Percentiles rank a stretch among this genome's conserved stretches.
phyloP scores from a whole-genome alignment of 1,140 invertebrate species.

The Lepidurus apus region DNA sequence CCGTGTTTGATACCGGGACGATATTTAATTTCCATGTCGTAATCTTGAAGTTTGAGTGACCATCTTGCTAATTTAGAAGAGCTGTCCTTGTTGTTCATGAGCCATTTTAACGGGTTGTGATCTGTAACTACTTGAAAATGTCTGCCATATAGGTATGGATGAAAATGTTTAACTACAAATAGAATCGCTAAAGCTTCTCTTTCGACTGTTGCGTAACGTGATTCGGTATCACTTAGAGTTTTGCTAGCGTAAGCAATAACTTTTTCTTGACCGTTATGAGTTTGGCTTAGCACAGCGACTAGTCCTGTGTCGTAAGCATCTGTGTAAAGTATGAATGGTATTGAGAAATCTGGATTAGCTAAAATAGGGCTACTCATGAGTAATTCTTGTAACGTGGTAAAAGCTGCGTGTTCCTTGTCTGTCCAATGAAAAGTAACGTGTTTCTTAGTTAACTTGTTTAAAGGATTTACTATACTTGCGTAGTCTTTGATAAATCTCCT shows the following conservation, averaged over 20 bases:
- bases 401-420: background rate
- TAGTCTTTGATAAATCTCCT: constrained; percentile 42
- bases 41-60: background rate
- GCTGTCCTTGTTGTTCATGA: background rate
- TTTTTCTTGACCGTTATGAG: background rate
- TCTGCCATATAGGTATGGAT: background rate
- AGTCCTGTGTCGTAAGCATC: constrained; percentile 43
- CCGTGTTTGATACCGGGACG: background rate
- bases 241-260: constrained; percentile 37
- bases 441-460: constrained; percentile 27
- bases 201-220: constrained; percentile 39
- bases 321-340: constrained; percentile 38
- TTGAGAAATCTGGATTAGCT: constrained; percentile 23
- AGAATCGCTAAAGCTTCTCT: too few relatives aligned
- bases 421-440: background rate
- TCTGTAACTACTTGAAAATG: background rate
- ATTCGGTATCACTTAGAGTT: constrained; percentile 41
- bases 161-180: background rate
- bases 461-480: constrained; percentile 35
- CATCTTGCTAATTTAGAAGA: too few relatives aligned
- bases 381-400: background rate
- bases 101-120: background rate
- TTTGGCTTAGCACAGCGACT: constrained; percentile 43
- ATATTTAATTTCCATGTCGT: background rate
- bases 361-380: background rate